Conservation (phyloP, 2,888 invertebrate genomes). For the Cyaniris semiargus region DNA sequence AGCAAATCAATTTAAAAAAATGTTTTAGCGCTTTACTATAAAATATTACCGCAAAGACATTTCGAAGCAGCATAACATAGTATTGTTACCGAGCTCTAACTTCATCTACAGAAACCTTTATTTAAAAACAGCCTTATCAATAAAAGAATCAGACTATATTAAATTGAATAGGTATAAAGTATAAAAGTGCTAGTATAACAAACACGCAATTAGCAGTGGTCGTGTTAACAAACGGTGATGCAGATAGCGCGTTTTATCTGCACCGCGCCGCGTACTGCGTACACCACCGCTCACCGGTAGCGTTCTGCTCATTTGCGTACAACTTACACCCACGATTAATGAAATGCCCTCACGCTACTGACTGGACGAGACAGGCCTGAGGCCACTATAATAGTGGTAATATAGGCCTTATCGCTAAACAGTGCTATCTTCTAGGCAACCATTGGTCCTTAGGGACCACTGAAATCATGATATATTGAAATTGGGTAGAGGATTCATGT, state of each 20-base stretch:
- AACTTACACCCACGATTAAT: conserved; percentile 11
- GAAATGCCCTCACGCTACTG: conserved; percentile 23
- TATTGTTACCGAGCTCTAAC: no score
- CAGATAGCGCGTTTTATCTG: conserved; percentile 10
- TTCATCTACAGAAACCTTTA: neutral
- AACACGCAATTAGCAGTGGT: conserved; percentile 13
- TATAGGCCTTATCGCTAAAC: no score
- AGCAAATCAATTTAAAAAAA: no score
- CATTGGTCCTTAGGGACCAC: no score
- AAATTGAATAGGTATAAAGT: neutral
- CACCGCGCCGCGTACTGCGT: neutral
- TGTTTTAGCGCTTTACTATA: no score
- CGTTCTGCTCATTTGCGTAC: conserved; percentile 29
- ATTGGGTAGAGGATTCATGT: no score
- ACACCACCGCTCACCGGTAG: neutral
- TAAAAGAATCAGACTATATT: neutral
- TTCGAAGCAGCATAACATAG: no score
- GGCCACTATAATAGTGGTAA: neutral
- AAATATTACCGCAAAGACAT: no score
- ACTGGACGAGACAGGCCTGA: neutral
- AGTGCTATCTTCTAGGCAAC: no score
- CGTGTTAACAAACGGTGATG: conserved; percentile 23
- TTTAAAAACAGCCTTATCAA: neutral
- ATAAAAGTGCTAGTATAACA: neutral
- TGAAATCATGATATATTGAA: no score